A percentile compares a stretch with the other conserved stretches of the same genome.
phyloP scores from a whole-genome alignment of 2,888 invertebrate genomes.

The Resseliella maxima region DNA sequence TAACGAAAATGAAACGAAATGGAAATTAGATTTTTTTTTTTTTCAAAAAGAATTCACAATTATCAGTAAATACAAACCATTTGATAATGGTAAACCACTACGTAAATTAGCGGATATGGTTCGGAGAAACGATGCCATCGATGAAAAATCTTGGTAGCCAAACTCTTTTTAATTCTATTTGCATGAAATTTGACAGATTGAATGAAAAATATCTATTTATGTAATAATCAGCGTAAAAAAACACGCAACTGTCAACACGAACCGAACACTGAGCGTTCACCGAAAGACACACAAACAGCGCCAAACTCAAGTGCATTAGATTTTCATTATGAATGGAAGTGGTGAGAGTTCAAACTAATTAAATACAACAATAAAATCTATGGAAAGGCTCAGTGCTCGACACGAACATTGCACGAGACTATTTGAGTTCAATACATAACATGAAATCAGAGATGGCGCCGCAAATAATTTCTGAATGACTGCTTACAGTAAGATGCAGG shows the following conservation, averaged over 20 bases:
- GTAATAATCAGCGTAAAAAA: not conserved
- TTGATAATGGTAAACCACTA: not conserved
- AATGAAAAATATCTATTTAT: not conserved
- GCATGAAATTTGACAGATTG: constrained; percentile 39
- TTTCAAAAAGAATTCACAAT: no score
- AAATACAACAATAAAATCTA: no score
- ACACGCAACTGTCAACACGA: not conserved
- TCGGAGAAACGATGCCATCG: constrained; percentile 53
- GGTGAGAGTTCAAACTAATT: no score
- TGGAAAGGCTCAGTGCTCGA: no score
- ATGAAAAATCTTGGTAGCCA: not conserved
- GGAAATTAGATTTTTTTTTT: no score
- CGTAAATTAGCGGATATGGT: not conserved
- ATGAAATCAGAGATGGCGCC: not conserved
- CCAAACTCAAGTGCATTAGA: no score
- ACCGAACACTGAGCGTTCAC: not conserved
- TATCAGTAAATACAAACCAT: no score
- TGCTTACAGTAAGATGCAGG: not conserved
- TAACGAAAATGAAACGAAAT: not conserved
- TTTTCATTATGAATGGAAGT: no score
- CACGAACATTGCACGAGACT: not conserved
- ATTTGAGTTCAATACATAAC: not conserved
- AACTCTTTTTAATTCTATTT: not conserved
- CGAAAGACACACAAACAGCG: no score
- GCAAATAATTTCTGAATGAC: not conserved